Evolutionary conservation across 2,113 vertebrate genomes (phyloP).

Genomic region (Chiloscyllium plagiosum): DNA sequence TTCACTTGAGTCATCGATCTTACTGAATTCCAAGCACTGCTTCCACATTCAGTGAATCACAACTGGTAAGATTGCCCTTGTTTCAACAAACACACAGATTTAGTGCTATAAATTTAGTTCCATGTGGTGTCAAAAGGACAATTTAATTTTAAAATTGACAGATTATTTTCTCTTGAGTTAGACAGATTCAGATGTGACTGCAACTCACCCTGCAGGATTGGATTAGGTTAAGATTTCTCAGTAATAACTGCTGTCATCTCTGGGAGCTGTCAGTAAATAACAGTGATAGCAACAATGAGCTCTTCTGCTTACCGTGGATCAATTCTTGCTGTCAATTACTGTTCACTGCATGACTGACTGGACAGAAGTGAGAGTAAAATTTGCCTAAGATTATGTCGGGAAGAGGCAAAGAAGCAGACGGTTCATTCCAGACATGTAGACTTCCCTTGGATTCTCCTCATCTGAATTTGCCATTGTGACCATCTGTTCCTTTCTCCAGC

Average conservation of each 20-base stretch:
- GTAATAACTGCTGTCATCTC: not conserved
- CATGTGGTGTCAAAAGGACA: conserved; percentile 1
- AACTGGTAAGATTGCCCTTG: not conserved
- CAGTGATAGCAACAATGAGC: not conserved
- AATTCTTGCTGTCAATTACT: not conserved
- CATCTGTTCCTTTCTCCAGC: not conserved
- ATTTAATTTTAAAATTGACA: not conserved
- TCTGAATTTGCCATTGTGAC: not conserved
- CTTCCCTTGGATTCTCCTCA: not conserved
- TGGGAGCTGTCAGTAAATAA: not conserved
- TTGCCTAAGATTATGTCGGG: not conserved
- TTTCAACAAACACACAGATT: not conserved
- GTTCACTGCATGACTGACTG: not conserved
- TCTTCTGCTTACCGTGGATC: not conserved
- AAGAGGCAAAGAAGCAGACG: not conserved
- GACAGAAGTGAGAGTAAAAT: not conserved
- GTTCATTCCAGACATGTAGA: not conserved
- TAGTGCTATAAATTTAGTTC: not conserved
- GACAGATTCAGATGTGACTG: not conserved
- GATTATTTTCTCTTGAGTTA: not conserved
- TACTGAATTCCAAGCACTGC: not conserved
- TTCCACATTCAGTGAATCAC: not conserved
- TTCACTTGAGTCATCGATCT: not conserved
- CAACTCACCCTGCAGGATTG: not conserved
- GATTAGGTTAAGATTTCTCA: not conserved